These are phyloP conservation scores for Heterotis niloticus DNA, from an alignment of 2,113 vertebrate genomes.

Conservation along the genomic window DNA sequence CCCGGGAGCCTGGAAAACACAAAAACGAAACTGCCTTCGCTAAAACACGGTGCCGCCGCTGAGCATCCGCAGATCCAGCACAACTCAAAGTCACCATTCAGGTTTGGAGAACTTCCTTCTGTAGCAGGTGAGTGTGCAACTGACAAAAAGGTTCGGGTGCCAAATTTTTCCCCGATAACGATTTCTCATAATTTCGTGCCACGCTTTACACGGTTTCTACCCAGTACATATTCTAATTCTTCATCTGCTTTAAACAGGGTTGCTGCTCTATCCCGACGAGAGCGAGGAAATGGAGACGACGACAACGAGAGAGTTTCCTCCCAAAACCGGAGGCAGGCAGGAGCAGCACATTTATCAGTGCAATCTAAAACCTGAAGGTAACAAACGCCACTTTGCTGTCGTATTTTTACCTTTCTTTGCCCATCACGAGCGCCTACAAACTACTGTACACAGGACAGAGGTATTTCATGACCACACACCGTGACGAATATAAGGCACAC, in stretches of 20 bases:
- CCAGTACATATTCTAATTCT: neutral
- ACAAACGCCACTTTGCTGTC: neutral
- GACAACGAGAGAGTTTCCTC: constrained; percentile 50
- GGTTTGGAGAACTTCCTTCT: constrained; percentile 50
- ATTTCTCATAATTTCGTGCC: too few relatives aligned
- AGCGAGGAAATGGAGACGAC: constrained; percentile 59
- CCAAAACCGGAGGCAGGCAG: constrained; percentile 34
- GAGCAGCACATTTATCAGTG: constrained; percentile 42
- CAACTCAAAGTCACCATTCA: constrained; percentile 34
- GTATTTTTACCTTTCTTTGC: neutral
- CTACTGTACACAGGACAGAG: constrained; percentile 40
- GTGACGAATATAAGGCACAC: constrained; percentile 42
- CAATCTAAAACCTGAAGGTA: constrained; percentile 49
- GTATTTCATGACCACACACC: constrained; percentile 44
- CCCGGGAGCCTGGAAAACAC: constrained; percentile 1
- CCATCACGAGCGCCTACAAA: neutral
- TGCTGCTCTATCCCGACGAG: constrained; percentile 64
- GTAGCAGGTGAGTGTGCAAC: constrained; percentile 53
- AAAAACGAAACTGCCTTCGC: neutral
- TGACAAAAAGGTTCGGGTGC: neutral
- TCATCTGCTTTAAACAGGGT: constrained; percentile 39
- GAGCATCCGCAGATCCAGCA: neutral
- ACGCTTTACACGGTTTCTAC: too few relatives aligned
- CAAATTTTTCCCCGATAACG: too few relatives aligned
- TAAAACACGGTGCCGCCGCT: constrained; percentile 34